Base-by-base conservation (phyloP, 2,888 invertebrate genomes). In the Lasioglossum vierecki region DNA sequence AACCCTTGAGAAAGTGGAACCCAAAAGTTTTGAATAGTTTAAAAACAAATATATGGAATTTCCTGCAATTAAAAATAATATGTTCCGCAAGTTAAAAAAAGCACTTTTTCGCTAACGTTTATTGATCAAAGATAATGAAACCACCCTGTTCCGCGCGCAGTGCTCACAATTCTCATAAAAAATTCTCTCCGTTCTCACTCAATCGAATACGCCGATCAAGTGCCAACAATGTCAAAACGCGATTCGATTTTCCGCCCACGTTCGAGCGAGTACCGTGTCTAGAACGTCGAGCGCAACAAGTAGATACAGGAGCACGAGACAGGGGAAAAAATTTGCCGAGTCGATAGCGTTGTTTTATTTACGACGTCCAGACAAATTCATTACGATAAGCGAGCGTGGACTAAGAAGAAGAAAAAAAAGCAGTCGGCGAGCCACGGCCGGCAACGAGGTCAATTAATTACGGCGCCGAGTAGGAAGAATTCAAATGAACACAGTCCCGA, bases 361-460 rank as follows among this genome's bases (percentile, higher is more conserved):
- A 79, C 77, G 57, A 74, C 71, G 83, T 68, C 73, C 68, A 66
- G 76, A 72, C 85, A 80, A 87, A 83, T 87, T 85, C 78, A 85
- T 86, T 75, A 63, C 66, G 86, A 87, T 87, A 87, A 85, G 66
- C 57, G 44, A 75, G 78, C 49, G 5, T 30, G 63, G 63, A 57
- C n/a, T n/a, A 57, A n/a, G 57, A n/a, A n/a, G n/a, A 57, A 44
- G 63, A 85, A 66, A 79, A 85, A 82, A 85, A 80, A 76, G 80
- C 82, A 82, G 70, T 68, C 75, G 60, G 8, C 73, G 49, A 60
- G 39, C 57, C 44, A 71, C 66, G 72, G 53, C 72, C 71, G 68
- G 63, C 80, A 87, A 86, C 60, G 83, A 81, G 83, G 87, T 87
- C 80, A 83, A 87, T 87, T 86, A 87, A 87, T 87, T 87, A 87